Evolutionary conservation across 2,113 vertebrate species (phyloP), one percentile per base, ranked within the genome.

Genomic region (Sphaerodactylus townsendi): DNA sequence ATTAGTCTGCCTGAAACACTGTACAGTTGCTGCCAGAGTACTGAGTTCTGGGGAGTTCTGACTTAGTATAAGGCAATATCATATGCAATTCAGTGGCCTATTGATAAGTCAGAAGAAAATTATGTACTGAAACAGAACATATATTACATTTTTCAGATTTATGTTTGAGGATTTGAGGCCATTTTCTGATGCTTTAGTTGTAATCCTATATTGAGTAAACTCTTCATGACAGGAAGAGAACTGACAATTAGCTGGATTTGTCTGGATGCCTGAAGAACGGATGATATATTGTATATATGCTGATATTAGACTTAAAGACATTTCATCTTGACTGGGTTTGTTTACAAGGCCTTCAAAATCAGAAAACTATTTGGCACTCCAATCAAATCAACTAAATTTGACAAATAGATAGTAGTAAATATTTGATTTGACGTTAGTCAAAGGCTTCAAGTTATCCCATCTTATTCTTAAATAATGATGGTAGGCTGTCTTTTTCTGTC

Each of bases 401-500:
- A 39, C 33, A 8, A 48, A 70, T n/a, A 79, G 82, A 71, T 0
- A n/a, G 0, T 1, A 81, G 25, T 9, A 48, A 68, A 9, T 30
- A 5, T 48, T 23, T 82, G 10, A 53, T 41, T 82, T 82, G 66
- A 37, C 35, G 59, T 82, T 62, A 41, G 37, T 41, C 28, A 72
- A 83, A 33, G 30, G 5, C 5, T 0, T 73, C 59, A 56, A 28
- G 30, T 0, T 0, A 1, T 4, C 0, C 48, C 62, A 68, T 39
- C 21, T 0, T 0, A 2, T 6, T 0, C 10, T 68, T 39, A 21
- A 68, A 77, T 41, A 64, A 74, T 15, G 25, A 79, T 17, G n/a
- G 10, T 50, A 77, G 48, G 53, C 23, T 85, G 84, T 85, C 33
- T 77, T 28, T 19, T 13, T 53, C 25, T 86, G 82, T 86, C 65